Base-by-base conservation (phyloP, 2,113 vertebrate species). In the Sialia sialis region DNA sequence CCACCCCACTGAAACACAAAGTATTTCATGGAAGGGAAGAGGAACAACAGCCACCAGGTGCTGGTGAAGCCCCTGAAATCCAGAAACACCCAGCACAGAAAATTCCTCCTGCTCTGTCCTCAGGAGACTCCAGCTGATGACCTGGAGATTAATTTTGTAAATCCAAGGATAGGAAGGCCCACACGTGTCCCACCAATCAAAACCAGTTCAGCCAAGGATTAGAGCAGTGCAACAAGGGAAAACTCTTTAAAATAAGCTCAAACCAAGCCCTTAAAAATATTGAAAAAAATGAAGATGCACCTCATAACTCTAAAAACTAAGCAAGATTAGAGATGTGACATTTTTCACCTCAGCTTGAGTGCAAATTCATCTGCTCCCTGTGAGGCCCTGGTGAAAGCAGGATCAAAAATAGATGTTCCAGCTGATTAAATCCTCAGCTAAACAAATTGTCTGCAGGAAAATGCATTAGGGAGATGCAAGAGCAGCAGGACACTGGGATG, bases 101-200 rank as follows among this genome's bases (percentile, higher is more conserved):
- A 79, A 73, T 21, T 79, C 77, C 87, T 59, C 48, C 48, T 36
- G 43, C 56, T 39, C 13, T 95, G 95, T 89, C 93, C 94, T 94
- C 92, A 74, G 63, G 92, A 89, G 92, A 87, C 82, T 87, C 18
- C 26, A 56, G 20, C 12, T 6, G 60, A 60, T 95, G 93, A 84
- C 76, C 84, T 36, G 39, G 26, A 70, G 90, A 94, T 96, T 95
- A 96, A 95, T 95, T 56, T 43, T 46, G 54, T 11, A 92, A 95
- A 95, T 94, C 89, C 86, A 83, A 44, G 58, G 7, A 7, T 0
- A 41, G 91, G 92, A 75, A 91, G 89, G 56, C 74, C 52, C 86
- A 25, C 85, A 52, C 43, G 18, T 22, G 92, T 78, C 95, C 74
- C 75, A 82, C 62, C 93, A 58, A 94, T 83, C 87, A 41, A 32